Percentiles rank a stretch among this genome's conserved stretches.
Evolutionary conservation across 2,113 vertebrate genomes (phyloP).

Genomic region (Misgurnus anguillicaudatus): DNA sequence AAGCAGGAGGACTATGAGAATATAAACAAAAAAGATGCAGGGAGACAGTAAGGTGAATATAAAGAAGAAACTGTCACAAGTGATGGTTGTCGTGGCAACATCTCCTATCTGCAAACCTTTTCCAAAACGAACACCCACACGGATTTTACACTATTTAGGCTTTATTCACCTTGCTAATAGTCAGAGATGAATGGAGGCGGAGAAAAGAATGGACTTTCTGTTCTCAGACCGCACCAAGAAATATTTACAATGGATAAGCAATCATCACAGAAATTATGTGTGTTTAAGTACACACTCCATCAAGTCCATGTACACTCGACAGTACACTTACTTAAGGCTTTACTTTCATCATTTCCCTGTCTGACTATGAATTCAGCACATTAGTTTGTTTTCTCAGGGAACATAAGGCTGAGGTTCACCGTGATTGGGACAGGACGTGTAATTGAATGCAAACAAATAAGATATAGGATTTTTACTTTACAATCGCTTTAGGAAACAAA

Average conservation of each 20-base stretch:
- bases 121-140: slow-evolving; percentile 36
- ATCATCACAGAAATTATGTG: slow-evolving; percentile 1
- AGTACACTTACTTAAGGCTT: not conserved
- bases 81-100: slow-evolving; percentile 47
- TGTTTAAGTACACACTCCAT: slow-evolving; percentile 20
- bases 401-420: not conserved
- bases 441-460: slow-evolving; percentile 30
- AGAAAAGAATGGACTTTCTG: not conserved
- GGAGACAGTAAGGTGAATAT: not conserved
- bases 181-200: slow-evolving; percentile 6
- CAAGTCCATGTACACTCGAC: not conserved
- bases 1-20: not conserved
- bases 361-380: not conserved
- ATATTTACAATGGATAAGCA: slow-evolving; percentile 2
- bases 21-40: not conserved
- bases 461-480: not conserved
- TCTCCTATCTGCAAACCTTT: slow-evolving; percentile 37
- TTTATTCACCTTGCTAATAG: slow-evolving; percentile 34
- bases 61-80: slow-evolving; percentile 28
- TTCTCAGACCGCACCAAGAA: not conserved
- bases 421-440: not conserved
- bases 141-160: slow-evolving; percentile 33
- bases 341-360: not conserved
- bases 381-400: slow-evolving; percentile 13
- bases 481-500: slow-evolving; percentile 23